Conservation (phyloP, 2,888 invertebrate species). For the Zele albiditarsus region DNA sequence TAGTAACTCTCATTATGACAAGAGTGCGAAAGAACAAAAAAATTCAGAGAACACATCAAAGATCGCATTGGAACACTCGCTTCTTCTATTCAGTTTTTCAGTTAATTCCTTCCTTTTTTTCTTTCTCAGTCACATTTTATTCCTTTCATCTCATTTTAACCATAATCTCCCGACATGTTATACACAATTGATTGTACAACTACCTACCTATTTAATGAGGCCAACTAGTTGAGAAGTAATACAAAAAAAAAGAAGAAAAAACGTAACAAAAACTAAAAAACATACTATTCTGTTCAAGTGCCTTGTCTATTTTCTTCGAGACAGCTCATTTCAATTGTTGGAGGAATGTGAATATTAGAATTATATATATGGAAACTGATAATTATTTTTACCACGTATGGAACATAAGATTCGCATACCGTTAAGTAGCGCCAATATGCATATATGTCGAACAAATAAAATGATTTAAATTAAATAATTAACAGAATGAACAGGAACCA, state of each 20-base stretch:
- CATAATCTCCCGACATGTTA: constrained; percentile 22
- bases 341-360: constrained; percentile 70
- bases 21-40: too few species aligned
- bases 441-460: constrained; percentile 27
- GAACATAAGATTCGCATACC: not conserved
- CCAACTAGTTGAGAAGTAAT: constrained; percentile 67
- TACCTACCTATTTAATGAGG: constrained; percentile 56
- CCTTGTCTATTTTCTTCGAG: constrained; percentile 72
- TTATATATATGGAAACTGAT: constrained; percentile 55
- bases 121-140: not conserved
- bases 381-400: constrained; percentile 37
- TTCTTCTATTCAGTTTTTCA: not conserved
- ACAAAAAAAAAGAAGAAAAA: constrained; percentile 35
- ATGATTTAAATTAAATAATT: constrained; percentile 7
- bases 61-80: not conserved
- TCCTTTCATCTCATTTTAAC: not conserved
- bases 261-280: constrained; percentile 39
- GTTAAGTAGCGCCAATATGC: constrained; percentile 11
- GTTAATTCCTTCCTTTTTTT: not conserved
- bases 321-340: constrained; percentile 72
- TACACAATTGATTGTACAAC: constrained; percentile 36
- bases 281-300: constrained; percentile 70
- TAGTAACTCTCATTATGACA: too few species aligned
- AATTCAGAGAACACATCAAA: not conserved
- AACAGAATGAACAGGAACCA: not conserved